These are phyloP conservation scores for Sarcophaga subvicina DNA, from an alignment of 2,888 invertebrate genomes.

Conservation along the genomic window DNA sequence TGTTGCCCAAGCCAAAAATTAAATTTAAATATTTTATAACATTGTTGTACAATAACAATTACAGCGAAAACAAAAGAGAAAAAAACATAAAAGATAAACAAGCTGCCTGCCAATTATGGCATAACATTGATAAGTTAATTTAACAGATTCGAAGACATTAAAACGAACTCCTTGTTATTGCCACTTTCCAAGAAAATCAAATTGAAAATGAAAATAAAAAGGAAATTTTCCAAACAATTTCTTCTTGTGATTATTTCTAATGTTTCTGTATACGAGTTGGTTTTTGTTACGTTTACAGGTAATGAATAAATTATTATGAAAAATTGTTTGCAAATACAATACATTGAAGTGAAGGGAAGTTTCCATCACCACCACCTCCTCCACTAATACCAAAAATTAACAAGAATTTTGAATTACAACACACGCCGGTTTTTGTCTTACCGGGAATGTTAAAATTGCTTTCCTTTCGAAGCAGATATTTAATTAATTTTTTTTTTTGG, in stretches of 20 bases:
- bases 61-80: neutral
- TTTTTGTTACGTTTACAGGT: neutral
- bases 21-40: neutral
- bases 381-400: no score
- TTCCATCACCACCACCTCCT: no score
- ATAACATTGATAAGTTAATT: slow-evolving; percentile 22
- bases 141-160: slow-evolving; percentile 45
- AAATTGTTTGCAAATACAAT: no score
- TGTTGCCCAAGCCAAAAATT: slow-evolving; percentile 8
- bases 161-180: slow-evolving; percentile 18
- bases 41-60: neutral
- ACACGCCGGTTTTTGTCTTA: no score
- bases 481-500: no score
- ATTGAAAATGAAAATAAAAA: neutral
- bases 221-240: neutral
- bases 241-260: neutral
- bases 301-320: neutral
- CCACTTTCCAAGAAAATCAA: neutral
- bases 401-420: no score
- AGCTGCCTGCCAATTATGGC: slow-evolving; percentile 24
- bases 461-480: no score
- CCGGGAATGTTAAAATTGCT: no score
- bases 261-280: neutral
- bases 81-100: neutral
- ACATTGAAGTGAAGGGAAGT: no score